A percentile compares a stretch with the other conserved stretches of the same genome.
Evolutionary conservation across 2,113 vertebrate species (phyloP).

Genomic region (Anoura caudifer): DNA sequence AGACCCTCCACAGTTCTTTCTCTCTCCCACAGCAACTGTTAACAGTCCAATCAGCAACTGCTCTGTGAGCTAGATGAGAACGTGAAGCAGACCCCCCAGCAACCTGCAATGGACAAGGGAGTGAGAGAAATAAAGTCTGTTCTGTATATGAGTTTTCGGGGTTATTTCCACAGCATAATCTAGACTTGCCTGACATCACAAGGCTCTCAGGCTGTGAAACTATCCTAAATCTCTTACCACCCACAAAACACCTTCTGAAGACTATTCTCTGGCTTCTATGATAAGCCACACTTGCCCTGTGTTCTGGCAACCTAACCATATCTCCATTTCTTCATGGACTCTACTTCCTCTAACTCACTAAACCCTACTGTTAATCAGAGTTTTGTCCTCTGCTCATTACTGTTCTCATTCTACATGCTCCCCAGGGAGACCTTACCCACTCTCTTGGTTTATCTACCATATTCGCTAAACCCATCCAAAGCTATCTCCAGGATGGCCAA

Average conservation of each 20-base stretch:
- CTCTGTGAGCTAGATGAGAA: background rate
- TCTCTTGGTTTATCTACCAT: background rate
- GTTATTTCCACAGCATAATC: no score
- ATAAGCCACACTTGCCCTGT: background rate
- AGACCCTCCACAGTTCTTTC: background rate
- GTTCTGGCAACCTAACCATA: background rate
- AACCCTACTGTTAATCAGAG: background rate
- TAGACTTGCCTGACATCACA: background rate
- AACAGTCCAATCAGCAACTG: background rate
- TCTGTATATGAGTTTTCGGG: no score
- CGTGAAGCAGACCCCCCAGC: background rate
- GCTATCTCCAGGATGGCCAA: background rate
- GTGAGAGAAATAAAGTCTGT: background rate
- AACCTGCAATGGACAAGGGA: background rate
- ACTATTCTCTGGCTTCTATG: background rate
- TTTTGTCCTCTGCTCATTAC: background rate
- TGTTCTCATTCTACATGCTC: background rate
- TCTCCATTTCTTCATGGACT: background rate
- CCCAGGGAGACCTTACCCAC: background rate
- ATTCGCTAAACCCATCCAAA: background rate
- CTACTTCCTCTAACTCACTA: background rate
- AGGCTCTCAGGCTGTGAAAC: background rate
- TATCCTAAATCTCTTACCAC: background rate
- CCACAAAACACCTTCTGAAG: background rate
- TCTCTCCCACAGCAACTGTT: background rate